Base-by-base conservation (phyloP, 2,113 vertebrate genomes). In the Ceratotherium simum region DNA sequence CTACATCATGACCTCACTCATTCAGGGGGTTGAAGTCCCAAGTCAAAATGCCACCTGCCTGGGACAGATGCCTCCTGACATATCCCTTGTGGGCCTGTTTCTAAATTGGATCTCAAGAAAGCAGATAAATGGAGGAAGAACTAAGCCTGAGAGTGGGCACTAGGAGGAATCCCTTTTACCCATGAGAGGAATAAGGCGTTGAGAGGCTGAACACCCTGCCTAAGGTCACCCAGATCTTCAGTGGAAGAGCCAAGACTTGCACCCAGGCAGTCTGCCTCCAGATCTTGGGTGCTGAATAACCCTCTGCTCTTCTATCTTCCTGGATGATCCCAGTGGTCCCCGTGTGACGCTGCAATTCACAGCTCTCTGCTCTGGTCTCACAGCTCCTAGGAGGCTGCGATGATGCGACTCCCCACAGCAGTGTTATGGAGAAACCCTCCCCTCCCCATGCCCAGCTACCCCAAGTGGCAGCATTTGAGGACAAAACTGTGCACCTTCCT, bases 291-390 rank as follows among this genome's bases (percentile, higher is more conserved):
- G 16, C 70, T 14, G 36, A 58, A 3, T 25, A 29, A 54, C 23
- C 25, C 36, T 54, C 25, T 1, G 0, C 31, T 79, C 31, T 7
- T 42, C 27, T 8, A 3, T 81, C 62, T 62, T 89, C 62, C 67
- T 21, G 54, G 58, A 23, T 25, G 29, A 46, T 8, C 8, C 18
- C 10, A 4, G 0, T 1, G 2, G 58, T n/a, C 65, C 70, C 60
- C 0, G 0, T 14, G 70, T 6, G 31, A n/a, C 6, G 23, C 3
- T 9, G 5, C 10, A 21, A 75, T 70, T 20, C 56, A 33, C 9
- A 4, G 39, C 46, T 60, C 21, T 60, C 46, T 21, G 5, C n/a
- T 81, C 65, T 17, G 17, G 6, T 3, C 73, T 36, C 64, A 60
- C 17, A 27, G 48, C 56, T 21, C n/a, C 56, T 20, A n/a, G 3